A percentile compares a stretch with the other conserved stretches of the same genome.
Evolutionary conservation across 1,140 invertebrate genomes (phyloP).

Genomic region (Bombus picipes): DNA sequence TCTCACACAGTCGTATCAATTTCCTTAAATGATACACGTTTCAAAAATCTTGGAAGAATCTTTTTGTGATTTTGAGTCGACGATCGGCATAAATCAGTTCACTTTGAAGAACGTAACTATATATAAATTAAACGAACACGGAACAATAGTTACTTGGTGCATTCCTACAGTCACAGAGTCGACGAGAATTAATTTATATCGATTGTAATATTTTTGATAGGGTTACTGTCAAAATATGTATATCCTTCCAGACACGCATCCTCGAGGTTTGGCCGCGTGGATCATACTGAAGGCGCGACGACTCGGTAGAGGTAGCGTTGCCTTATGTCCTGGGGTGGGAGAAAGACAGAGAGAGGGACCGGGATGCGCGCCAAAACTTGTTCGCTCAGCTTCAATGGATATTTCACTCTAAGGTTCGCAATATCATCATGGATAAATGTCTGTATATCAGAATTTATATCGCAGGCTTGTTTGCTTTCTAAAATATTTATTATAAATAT

Average conservation of each 20-base stretch:
- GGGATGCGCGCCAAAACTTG: slow-evolving; percentile 52
- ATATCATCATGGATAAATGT: background rate
- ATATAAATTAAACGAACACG: background rate
- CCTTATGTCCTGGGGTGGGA: slow-evolving; percentile 10
- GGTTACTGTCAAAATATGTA: background rate
- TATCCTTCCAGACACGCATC: background rate
- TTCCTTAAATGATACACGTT: background rate
- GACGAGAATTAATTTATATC: background rate
- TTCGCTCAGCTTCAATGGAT: background rate
- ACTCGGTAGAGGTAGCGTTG: slow-evolving; percentile 34
- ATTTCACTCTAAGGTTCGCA: background rate
- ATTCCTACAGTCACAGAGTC: background rate
- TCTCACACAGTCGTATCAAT: background rate
- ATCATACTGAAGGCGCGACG: slow-evolving; percentile 55
- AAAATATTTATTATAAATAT: background rate
- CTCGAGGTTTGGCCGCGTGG: slow-evolving; percentile 59
- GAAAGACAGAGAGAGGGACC: slow-evolving; percentile 33
- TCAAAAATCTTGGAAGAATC: background rate
- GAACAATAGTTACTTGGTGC: background rate
- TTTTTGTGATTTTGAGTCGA: background rate
- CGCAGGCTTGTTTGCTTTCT: background rate
- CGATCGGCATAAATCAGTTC: background rate
- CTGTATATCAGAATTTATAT: background rate
- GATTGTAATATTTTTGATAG: background rate
- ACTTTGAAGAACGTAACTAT: background rate